Percentiles rank a stretch among this genome's conserved stretches.
These are phyloP conservation scores for Triplophysa dalaica DNA, from an alignment of 2,113 vertebrate species.

Conservation along the genomic window DNA sequence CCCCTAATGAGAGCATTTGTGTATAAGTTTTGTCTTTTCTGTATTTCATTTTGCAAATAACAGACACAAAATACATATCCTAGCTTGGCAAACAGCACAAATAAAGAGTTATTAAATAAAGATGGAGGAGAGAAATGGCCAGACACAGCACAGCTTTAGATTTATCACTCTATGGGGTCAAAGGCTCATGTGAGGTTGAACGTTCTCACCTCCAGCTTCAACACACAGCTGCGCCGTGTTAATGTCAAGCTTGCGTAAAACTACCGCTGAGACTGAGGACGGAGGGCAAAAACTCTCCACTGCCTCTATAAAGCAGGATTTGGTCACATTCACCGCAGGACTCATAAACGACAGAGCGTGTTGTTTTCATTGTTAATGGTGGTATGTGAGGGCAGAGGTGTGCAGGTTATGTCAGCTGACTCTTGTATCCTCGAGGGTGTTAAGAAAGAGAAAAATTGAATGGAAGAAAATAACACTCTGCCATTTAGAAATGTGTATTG, in stretches of 20 bases:
- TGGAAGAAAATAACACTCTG: not conserved
- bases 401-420: not conserved
- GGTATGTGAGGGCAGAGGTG: constrained; percentile 20
- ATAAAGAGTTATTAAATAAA: too few species aligned
- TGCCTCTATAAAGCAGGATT: constrained; percentile 14
- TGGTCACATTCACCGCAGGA: constrained; percentile 37
- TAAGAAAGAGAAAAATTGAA: not conserved
- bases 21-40: too few species aligned
- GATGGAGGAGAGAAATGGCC: too few species aligned
- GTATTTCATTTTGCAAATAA: too few species aligned
- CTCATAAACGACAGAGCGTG: constrained; percentile 32
- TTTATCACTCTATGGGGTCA: constrained; percentile 2
- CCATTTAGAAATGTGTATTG: too few species aligned
- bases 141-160: not conserved
- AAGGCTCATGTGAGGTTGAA: not conserved
- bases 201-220: not conserved
- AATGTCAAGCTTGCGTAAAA: constrained; percentile 47
- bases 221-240: constrained; percentile 40
- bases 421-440: too few species aligned
- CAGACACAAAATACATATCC: too few species aligned
- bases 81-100: too few species aligned
- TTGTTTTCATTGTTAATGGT: constrained; percentile 46
- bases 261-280: not conserved
- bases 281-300: not conserved
- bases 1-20: too few species aligned